Evolutionary conservation across 2,888 invertebrate genomes (phyloP), one percentile per base, ranked within the genome.

Genomic region (Liodrosophila aerea): DNA sequence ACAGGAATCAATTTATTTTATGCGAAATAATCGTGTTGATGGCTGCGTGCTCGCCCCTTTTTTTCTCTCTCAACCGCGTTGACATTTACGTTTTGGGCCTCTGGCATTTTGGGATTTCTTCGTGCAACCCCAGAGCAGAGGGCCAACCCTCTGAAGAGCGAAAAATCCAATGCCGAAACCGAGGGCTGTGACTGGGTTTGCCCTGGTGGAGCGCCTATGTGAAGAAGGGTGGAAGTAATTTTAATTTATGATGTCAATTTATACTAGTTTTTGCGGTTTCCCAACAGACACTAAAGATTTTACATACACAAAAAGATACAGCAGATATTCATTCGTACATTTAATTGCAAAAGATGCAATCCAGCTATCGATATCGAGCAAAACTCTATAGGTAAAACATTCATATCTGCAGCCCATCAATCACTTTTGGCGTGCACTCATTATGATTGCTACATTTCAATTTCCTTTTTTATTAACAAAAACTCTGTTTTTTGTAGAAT

Each of bases 171-270:
- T 53, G 63, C 56, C 44, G 43, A 39, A 50, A 45, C 36, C 64
- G 58, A 76, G 67, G 76, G 83, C 76, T 70, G 66, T 75, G 70
- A 73, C 65, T 65, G 80, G 76, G 70, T 65, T 78, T 70, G 66
- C 54, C 49, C 56, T 61, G 67, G 56, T 67, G 71, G 65, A 66
- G 73, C 64, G 84, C 86, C 80, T 69, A 86, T 87, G 87, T 87
- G 87, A 84, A 89, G 88, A 88, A 87, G 88, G 89, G 85, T 89
- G 88, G 88, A 88, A 88, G 86, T 88, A 89, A 88, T 88, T 87
- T 86, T 87, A 87, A 89, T 89, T 89, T 89, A 89, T 89, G 87
- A 82, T 85, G 73, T 84, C 88, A 86, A 84, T 87, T 87, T 85
- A 78, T 72, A 78, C 66, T 78, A 68, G 80, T 76, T 82, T 81